Base-by-base conservation (phyloP, 2,113 vertebrate genomes). In the Mirza zaza region DNA sequence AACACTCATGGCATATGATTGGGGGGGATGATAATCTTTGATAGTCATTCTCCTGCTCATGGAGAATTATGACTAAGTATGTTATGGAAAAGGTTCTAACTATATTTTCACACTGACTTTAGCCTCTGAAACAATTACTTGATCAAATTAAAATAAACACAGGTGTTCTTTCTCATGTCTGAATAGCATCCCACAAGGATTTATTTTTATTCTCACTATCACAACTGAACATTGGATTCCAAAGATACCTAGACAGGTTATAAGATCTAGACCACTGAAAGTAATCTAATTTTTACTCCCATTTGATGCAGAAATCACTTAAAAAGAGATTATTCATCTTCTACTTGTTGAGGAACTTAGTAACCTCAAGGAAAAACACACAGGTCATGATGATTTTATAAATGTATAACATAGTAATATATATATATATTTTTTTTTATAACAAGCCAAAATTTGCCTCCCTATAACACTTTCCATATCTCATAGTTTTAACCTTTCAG, bases 161-260 rank as follows among this genome's bases (percentile, higher is more conserved):
- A 36, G 1, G 0, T 34, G 0, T 27, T 9, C 36, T 83, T 1
- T 42, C 17, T 57, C 14, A 25, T 2, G 57, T 42, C 0, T 45
- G 15, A 86, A 6, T 12, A 4, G 0, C 14, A 23, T 25, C 12
- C 50, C 50, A 21, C 0, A 84, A 65, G 12, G 9, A 55, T 63
- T 45, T 36, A 15, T 39, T 87, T 91, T 77, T 32, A 8, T 61
- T 68, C 13, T 57, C 27, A 42, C 1, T 50, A 3, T 32, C 68
- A 45, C 3, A 13, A 0, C 14, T 34, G 8, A 68, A n/a, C 12
- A 14, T 1, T 76, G 14, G 57, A 75, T 52, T 15, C 18, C 25
- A 57, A 6, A 15, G 39, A 80, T 4, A 68, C 7, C 0, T 39
- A 68, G 57, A 13, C 45, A n/a, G 67, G 3, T 73, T 55, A 32